phyloP scores from a whole-genome alignment of 1,140 invertebrate genomes.

The Gerris buenoi region DNA sequence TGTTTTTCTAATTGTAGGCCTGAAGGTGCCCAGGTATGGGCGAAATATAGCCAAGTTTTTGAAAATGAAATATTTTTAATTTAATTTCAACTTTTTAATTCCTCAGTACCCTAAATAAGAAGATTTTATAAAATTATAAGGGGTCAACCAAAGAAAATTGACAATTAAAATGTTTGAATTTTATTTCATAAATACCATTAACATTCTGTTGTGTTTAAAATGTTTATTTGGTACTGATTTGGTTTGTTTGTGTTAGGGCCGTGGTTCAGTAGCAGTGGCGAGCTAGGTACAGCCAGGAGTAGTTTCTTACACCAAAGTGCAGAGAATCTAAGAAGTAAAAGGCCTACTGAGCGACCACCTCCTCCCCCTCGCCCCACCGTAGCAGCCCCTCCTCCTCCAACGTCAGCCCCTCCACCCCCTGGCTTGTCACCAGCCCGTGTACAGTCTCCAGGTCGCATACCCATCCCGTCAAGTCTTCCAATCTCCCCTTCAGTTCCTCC shows the following conservation, averaged over 20 bases:
- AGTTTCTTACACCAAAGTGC: neutral
- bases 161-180: no score
- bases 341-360: constrained; percentile 31
- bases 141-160: no score
- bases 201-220: no score
- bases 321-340: constrained; percentile 4
- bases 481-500: neutral
- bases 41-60: no score
- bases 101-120: no score
- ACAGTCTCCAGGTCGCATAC: constrained; percentile 22
- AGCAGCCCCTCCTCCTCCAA: constrained; percentile 25
- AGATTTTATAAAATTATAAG: no score
- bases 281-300: neutral
- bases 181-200: no score
- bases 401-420: constrained; percentile 26
- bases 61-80: no score
- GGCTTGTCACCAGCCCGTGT: constrained; percentile 24
- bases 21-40: no score
- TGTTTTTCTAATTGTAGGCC: no score
- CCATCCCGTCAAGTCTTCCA: constrained; percentile 4
- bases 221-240: no score
- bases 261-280: neutral
- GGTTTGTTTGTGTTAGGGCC: neutral
- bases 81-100: no score
- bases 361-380: constrained; percentile 28